Evolutionary conservation across 2,797 vertebrate genomes (phyloP), one percentile per base, ranked within the genome.

Genomic region (Bradypodion pumilum): DNA sequence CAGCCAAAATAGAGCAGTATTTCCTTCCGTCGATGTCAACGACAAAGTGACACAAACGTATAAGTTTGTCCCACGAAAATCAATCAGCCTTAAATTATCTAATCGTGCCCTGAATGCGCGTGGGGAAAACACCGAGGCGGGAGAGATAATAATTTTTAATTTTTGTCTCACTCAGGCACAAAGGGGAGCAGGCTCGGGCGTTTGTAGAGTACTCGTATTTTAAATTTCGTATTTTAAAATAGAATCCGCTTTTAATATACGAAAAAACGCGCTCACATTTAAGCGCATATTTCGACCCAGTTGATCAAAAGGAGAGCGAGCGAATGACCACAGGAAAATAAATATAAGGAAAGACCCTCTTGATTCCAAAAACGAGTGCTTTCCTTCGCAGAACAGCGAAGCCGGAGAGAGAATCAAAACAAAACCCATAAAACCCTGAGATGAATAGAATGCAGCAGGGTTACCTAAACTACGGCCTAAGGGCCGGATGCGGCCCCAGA

Each of bases 351-450:
- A 25, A 1, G 27, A 40, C 21, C n/a, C n/a, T 29, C 13, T 15
- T 1, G 5, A 35, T 15, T 6, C 15, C 66, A 9, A 66, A 25
- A 37, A 46, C 16, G 2, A 65, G 21, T 62, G 15, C n/a, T 44
- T 59, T 68, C 74, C 63, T 16, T 32, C 4, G 4, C 52, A 16
- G 62, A 9, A 12, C 8, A 1, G 7, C 4, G 29, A 4, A 15
- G 70, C 60, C 12, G 49, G 70, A 21, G 8, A 16, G 5, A 1
- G 23, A 49, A 37, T 35, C 63, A 32, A 68, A 77, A 29, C 37
- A 83, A 70, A 83, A 35, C 74, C 44, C 69, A 60, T 37, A 15
- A 76, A n/a, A 23, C 35, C 82, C 49, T 12, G 63, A 66, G n/a
- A 27, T 44, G 74, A 25, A 25, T 16, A 16, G 72, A 16, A 27